These are phyloP conservation scores for Agrochola macilenta DNA, from an alignment of 2,888 invertebrate species.

Conservation along the genomic window DNA sequence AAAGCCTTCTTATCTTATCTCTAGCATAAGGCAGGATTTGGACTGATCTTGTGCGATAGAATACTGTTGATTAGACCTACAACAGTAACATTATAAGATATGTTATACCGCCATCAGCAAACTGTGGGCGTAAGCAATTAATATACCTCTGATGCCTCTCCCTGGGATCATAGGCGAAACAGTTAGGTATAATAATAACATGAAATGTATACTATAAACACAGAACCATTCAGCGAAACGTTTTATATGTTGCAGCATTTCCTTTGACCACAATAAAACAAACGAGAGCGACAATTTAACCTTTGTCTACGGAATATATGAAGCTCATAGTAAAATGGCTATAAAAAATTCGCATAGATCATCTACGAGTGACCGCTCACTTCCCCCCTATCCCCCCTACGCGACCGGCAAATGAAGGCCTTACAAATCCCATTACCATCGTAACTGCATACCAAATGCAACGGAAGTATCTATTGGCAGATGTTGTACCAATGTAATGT, in stretches of 20 bases:
- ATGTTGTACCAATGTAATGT: constrained; percentile 37
- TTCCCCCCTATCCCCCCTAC: constrained; percentile 35
- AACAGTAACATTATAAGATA: constrained; percentile 15
- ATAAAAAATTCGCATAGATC: constrained; percentile 84
- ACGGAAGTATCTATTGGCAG: constrained; percentile 56
- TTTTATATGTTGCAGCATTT: constrained; percentile 56
- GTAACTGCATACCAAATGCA: constrained; percentile 72
- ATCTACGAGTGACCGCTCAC: constrained; percentile 82
- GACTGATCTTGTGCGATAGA: background rate
- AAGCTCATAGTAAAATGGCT: constrained; percentile 80
- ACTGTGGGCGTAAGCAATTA: constrained; percentile 38
- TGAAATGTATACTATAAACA: constrained; percentile 37
- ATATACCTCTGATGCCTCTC: constrained; percentile 26
- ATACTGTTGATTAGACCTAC: constrained; percentile 16
- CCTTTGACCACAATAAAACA: constrained; percentile 51
- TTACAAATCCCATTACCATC: constrained; percentile 80
- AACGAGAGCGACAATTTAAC: constrained; percentile 69
- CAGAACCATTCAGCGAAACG: constrained; percentile 35
- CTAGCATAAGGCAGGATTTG: background rate
- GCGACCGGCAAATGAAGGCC: constrained; percentile 73
- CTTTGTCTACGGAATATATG: constrained; percentile 76
- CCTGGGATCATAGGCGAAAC: constrained; percentile 36
- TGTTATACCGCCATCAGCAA: constrained; percentile 9
- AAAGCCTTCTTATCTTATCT: background rate
- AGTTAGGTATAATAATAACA: constrained; percentile 33